Evolutionary conservation across 2,113 vertebrate genomes (phyloP).

Genomic region (Peucedramus taeniatus): DNA sequence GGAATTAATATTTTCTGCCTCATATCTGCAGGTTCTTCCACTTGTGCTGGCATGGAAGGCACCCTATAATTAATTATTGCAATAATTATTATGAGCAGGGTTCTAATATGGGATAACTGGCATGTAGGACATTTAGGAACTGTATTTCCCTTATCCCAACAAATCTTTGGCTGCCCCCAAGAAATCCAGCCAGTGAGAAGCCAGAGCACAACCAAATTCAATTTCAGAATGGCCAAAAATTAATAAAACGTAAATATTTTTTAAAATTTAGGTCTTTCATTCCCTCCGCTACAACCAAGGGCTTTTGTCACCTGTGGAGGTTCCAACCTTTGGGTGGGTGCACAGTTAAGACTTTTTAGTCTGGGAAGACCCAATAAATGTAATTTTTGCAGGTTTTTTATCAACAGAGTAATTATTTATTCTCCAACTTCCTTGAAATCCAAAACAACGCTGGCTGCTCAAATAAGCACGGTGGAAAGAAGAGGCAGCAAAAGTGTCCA

Average conservation of each 20-base stretch:
- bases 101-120: not conserved
- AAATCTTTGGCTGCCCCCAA: not conserved
- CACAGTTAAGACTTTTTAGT: not conserved
- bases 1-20: not conserved
- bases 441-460: not conserved
- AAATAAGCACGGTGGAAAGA: not conserved
- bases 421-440: not conserved
- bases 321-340: not conserved
- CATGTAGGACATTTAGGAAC: fast-evolving
- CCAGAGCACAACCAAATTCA: not conserved
- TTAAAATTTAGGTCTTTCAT: fast-evolving
- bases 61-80: not conserved
- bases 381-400: not conserved
- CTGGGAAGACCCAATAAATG: not conserved
- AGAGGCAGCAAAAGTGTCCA: not conserved
- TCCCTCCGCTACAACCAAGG: not conserved
- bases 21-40: not conserved
- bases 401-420: not conserved
- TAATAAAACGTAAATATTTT: not conserved
- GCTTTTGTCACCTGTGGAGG: not conserved
- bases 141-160: not conserved
- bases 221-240: not conserved
- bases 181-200: not conserved
- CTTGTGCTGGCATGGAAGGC: not conserved
- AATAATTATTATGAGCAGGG: not conserved